Evolutionary conservation across 2,888 invertebrate genomes (phyloP), one percentile per base, ranked within the genome.

Genomic region (Amorpha juglandis): DNA sequence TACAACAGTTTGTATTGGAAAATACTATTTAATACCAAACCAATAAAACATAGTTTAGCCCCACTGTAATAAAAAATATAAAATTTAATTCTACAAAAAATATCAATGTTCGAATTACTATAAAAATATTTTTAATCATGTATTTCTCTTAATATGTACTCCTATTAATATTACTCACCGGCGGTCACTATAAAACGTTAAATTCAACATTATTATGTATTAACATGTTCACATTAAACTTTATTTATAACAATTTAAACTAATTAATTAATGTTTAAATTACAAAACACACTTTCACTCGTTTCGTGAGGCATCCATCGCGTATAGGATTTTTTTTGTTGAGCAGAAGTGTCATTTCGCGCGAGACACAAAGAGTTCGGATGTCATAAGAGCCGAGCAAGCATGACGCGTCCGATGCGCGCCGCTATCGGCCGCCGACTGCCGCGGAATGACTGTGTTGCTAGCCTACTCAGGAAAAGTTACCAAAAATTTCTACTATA

Each of bases 101-200:
- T n/a, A n/a, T n/a, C n/a, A n/a, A n/a, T n/a, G n/a, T n/a, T n/a
- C n/a, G n/a, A n/a, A n/a, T 27, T 4, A 27, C 27, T 27, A 27
- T 27, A 27, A 27, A n/a, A 27, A 27, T 27, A 27, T 27, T 27
- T 1, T 27, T 27, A 27, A 27, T 27, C 2, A 27, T 4, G 4
- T 4, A 27, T 27, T 27, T 27, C 27, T 4, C 1, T 27, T 27
- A 27, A 27, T 27, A 27, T 3, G 27, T 27, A 3, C n/a, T 27
- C 4, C 1, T 27, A 27, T 3, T 4, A 27, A 27, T 27, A 27
- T 19, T 73, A 90, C 92, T 91, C 78, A 92, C 92, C 92, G 90
- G 89, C 88, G 87, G 84, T 91, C 91, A 92, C 92, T 92, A 91
- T 90, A 91, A 92, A 86, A 88, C 87, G 88, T 89, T 83, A 90